These are phyloP conservation scores for Mycetomoellerius zeteki DNA, from an alignment of 1,140 invertebrate species.

Conservation along the genomic window DNA sequence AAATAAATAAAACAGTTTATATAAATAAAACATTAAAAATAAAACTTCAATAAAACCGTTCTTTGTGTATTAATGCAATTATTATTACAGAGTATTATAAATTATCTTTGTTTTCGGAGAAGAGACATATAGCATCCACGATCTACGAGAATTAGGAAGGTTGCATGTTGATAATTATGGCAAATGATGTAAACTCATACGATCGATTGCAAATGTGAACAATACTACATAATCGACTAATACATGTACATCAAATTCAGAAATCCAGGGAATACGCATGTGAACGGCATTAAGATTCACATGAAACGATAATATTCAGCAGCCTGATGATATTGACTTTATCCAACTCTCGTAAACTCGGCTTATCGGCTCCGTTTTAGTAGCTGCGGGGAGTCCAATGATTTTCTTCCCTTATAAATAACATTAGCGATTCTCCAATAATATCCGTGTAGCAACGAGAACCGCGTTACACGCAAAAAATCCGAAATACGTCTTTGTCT, in stretches of 20 bases:
- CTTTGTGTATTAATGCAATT: too few relatives aligned
- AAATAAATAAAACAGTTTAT: too few relatives aligned
- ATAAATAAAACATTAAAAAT: too few relatives aligned
- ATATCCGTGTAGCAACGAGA: neutral
- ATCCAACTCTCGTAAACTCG: constrained; percentile 64
- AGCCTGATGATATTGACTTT: constrained; percentile 48
- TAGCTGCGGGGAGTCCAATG: neutral
- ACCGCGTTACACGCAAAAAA: neutral
- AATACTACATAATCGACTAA: constrained; percentile 4
- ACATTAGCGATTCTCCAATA: constrained; percentile 43
- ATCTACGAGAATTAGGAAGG: neutral
- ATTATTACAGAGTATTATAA: neutral
- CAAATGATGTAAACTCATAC: neutral
- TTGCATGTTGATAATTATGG: neutral
- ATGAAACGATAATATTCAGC: constrained; percentile 39
- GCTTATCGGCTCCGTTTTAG: constrained; percentile 56
- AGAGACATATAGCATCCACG: neutral
- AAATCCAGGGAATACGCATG: neutral
- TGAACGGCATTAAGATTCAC: constrained; percentile 38
- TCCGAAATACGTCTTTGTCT: constrained; percentile 35
- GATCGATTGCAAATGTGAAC: neutral
- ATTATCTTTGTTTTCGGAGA: neutral
- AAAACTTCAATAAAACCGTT: too few relatives aligned
- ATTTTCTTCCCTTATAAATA: constrained; percentile 53
- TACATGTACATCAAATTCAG: constrained; percentile 4